These are phyloP conservation scores for Oophaga sylvatica DNA, from an alignment of 2,797 vertebrate species.

Conservation along the genomic window DNA sequence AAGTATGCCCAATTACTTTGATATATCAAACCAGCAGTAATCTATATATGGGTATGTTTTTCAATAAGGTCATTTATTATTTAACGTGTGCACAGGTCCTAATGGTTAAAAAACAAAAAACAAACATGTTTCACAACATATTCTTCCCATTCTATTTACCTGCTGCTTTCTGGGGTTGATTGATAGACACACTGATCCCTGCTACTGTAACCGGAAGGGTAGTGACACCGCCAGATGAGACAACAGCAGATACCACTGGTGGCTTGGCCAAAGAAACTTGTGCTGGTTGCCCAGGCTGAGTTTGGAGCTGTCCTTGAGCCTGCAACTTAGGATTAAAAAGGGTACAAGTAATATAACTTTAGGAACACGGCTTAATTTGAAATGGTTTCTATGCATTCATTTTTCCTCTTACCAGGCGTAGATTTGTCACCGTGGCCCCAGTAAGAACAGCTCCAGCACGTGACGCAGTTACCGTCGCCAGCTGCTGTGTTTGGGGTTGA, in stretches of 20 bases:
- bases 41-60: too few species aligned
- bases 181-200: conserved; percentile 86
- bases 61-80: too few species aligned
- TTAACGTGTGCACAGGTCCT: too few species aligned
- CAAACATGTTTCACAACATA: not conserved
- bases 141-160: conserved; percentile 63
- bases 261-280: conserved; percentile 90
- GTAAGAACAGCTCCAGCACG: conserved; percentile 86
- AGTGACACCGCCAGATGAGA: conserved; percentile 86
- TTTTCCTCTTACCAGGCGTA: conserved; percentile 86
- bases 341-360: conserved; percentile 7
- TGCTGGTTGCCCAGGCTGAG: conserved; percentile 80
- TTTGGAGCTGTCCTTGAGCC: conserved; percentile 80
- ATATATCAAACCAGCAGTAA: too few species aligned
- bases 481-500: conserved; percentile 76
- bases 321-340: conserved; percentile 79
- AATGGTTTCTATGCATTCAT: not conserved
- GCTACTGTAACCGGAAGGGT: conserved; percentile 86
- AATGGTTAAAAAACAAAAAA: not conserved
- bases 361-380: not conserved
- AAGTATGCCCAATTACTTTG: too few species aligned
- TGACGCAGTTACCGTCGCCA: conserved; percentile 83
- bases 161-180: conserved; percentile 83
- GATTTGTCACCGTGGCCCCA: conserved; percentile 82
- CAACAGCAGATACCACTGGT: conserved; percentile 86